Base-by-base conservation (phyloP, 37 sponge, comb jelly and placozoan genomes). In the Cliona cf. orientalis region DNA sequence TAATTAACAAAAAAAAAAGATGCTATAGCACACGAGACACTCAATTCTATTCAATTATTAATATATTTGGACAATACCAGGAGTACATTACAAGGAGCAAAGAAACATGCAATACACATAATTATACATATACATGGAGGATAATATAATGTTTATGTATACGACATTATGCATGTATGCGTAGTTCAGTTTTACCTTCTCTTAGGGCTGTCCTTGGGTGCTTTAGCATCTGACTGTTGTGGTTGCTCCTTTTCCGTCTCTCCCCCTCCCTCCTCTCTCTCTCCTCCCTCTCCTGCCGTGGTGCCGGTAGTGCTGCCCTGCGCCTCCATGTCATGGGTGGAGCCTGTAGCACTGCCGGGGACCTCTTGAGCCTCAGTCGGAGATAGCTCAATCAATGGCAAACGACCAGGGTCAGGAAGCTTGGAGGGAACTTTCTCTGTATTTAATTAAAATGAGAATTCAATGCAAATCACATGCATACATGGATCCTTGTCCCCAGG, bases 301-400 rank as follows among this genome's bases (percentile, higher is more conserved):
- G n/a, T n/a, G n/a, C n/a, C n/a, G n/a, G n/a, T n/a, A 2, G 46
- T 72, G 49, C 25, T 72, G 34, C 26, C 11, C 6, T 29, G 80
- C 3, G 33, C 19, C 68, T 28, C 55, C 45, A 76, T 76, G 76
- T 37, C 60, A 38, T 72, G 73, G 25, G 58, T 26, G 59, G 84
- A 79, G 55, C 49, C 61, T 4, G 65, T 31, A 32, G 46, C 62
- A 60, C 80, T 86, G 42, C 80, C 32, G 25, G 86, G 74, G 0
- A 35, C 57, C 34, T 78, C 80, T 40, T 62, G 80, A 0, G 72
- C 49, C 56, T 62, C 66, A 28, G 79, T 78, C 2, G 38, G 28
- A 6, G 64, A 19, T 2, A 79, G 62, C 74, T 89, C 80, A 42
- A 89, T 79, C 42, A 89, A 63, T 29, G 82, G 66, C 0, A 77